Base-by-base conservation (phyloP, 2,113 vertebrate genomes). In the Prinia subflava region DNA sequence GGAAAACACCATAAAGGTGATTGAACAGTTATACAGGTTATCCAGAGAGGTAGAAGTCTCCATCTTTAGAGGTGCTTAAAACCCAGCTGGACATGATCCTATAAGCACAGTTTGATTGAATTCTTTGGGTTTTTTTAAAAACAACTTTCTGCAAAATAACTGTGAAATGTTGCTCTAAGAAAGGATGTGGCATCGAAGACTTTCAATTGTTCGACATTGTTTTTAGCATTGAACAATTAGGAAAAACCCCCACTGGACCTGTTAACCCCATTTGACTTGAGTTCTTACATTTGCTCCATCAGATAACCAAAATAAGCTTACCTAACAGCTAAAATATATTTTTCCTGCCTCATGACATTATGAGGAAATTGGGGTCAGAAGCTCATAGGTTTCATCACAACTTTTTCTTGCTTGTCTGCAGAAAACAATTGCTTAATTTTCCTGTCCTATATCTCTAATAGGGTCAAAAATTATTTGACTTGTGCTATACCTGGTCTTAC, bases 121-220 rank as follows among this genome's bases (percentile, higher is more conserved):
- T 55, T 24, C 4, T 74, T 39, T 0, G 3, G 2, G 1, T 3
- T 27, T 46, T 60, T 56, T 41, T 14, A 5, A 6, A 67, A 80
- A 33, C 42, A 21, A 4, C 3, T 65, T 89, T 78, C 65, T 67
- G 8, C 21, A 71, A 83, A 86, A 46, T 55, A 65, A 31, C 37
- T 41, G 13, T 31, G 46, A 79, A 53, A 9, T 19, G 3, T 21
- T 56, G 13, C 53, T 70, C 7, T 62, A 53, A 64, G 59, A 86
- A 75, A 64, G 10, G 11, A 24, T 52, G 15, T 46, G 46, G 79
- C 41, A n/a, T 25, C 6, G 2, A 74, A 56, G 28, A 39, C 24
- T 47, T 89, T 79, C 4, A 35, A 33, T 50, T 47, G 9, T 30
- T 79, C 57, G 56, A 77, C 21, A 30, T 14, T n/a, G 7, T 31